A percentile compares a stretch with the other conserved stretches of the same genome.
These are phyloP conservation scores for Catocala nupta DNA, from an alignment of 2,888 invertebrate species.

Conservation along the genomic window DNA sequence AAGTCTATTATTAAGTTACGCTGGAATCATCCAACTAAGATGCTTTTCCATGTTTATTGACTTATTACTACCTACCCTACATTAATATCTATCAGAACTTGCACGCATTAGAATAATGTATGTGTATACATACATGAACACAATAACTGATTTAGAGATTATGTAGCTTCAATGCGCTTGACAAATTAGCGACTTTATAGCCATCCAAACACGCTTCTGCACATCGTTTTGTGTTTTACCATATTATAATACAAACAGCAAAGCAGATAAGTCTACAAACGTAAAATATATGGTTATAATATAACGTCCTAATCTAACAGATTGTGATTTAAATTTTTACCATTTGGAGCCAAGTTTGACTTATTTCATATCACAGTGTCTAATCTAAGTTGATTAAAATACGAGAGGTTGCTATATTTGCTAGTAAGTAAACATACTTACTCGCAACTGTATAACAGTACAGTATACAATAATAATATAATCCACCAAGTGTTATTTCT, in stretches of 20 bases:
- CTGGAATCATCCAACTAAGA: constrained; percentile 2
- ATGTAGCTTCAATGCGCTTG: not conserved
- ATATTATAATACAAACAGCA: constrained; percentile 16
- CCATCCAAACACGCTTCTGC: constrained; percentile 9
- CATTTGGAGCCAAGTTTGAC: constrained; percentile 43
- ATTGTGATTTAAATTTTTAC: constrained; percentile 30
- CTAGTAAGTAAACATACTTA: constrained; percentile 4
- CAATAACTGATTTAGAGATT: not conserved
- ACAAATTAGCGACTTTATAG: not conserved
- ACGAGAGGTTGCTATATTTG: constrained; percentile 10
- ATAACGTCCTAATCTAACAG: constrained; percentile 18
- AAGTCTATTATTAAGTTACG: constrained; percentile 8
- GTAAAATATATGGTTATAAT: constrained; percentile 6
- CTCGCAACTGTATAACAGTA: no score
- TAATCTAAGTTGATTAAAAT: constrained; percentile 35
- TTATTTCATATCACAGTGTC: constrained; percentile 73
- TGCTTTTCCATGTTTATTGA: not conserved
- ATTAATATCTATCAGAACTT: not conserved
- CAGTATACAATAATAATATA: constrained; percentile 1
- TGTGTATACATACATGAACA: not conserved
- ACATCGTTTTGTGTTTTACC: constrained; percentile 3
- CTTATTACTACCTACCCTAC: not conserved
- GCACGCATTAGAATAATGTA: not conserved
- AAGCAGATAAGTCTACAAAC: constrained; percentile 48
- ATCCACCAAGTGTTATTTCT: constrained; percentile 4